phyloP scores from a whole-genome alignment of 2,888 invertebrate genomes.

The Andrena praecox region DNA sequence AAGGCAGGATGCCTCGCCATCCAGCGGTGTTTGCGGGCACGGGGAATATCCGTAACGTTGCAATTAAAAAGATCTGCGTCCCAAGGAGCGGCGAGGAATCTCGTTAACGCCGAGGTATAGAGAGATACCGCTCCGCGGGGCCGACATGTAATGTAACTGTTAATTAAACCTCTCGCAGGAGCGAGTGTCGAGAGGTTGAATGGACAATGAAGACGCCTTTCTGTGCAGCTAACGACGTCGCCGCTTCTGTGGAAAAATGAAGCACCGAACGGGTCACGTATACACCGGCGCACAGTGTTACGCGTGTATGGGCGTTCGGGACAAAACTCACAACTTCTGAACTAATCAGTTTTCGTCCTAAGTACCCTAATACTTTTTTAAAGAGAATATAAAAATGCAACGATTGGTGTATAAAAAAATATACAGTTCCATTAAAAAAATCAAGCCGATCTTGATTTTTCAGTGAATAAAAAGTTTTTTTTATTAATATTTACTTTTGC shows the following conservation, averaged over 20 bases:
- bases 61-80: slow-evolving; percentile 14
- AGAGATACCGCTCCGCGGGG: background rate
- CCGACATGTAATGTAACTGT: slow-evolving; percentile 31
- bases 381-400: no score
- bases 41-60: background rate
- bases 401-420: no score
- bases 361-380: no score
- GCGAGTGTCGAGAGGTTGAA: slow-evolving; percentile 10
- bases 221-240: background rate
- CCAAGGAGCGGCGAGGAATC: slow-evolving; percentile 5
- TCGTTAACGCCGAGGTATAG: slow-evolving; percentile 9
- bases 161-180: slow-evolving; percentile 10
- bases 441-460: no score
- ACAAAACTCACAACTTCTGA: no score
- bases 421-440: no score
- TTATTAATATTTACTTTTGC: no score
- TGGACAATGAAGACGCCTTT: slow-evolving; percentile 1
- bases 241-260: slow-evolving; percentile 15
- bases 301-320: no score
- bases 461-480: no score
- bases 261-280: background rate
- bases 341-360: no score
- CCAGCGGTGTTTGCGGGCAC: background rate
- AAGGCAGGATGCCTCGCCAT: background rate
- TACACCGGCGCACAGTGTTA: no score